Evolutionary conservation across 2,797 vertebrate species (phyloP).

Genomic region (Brachymystax lenok): DNA sequence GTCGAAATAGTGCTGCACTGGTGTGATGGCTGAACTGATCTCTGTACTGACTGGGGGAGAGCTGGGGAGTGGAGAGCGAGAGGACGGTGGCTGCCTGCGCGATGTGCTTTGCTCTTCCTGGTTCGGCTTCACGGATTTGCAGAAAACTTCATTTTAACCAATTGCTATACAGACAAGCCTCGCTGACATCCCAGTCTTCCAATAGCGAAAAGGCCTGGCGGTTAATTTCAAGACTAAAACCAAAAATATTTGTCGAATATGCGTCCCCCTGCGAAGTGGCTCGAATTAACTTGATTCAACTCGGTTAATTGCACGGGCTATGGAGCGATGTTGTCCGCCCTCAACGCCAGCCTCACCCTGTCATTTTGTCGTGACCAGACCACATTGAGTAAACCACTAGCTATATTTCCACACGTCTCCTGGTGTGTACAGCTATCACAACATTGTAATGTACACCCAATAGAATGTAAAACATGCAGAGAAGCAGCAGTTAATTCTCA

Average conservation of each 20-base stretch:
- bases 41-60: slow-evolving; percentile 26
- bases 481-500: not conserved
- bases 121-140: slow-evolving; percentile 24
- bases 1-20: slow-evolving; percentile 63
- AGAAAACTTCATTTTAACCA: slow-evolving; percentile 22
- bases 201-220: not conserved
- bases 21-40: slow-evolving; percentile 60
- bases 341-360: slow-evolving; percentile 12
- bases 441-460: not conserved
- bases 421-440: not conserved
- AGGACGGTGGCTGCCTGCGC: slow-evolving; percentile 18
- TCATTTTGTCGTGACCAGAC: slow-evolving; percentile 9
- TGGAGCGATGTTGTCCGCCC: slow-evolving; percentile 1
- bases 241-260: not conserved
- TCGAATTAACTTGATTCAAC: slow-evolving; percentile 13
- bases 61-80: slow-evolving; percentile 57
- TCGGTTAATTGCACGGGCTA: not conserved
- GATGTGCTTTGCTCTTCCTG: slow-evolving; percentile 9
- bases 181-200: slow-evolving; percentile 14
- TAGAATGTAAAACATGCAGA: not conserved
- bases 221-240: slow-evolving; percentile 4
- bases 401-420: slow-evolving; percentile 2
- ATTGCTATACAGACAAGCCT: slow-evolving; percentile 22
- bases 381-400: slow-evolving; percentile 1
- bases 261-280: not conserved